These are phyloP conservation scores for Mercenaria mercenaria DNA, from an alignment of 1,140 invertebrate genomes.

Conservation along the genomic window DNA sequence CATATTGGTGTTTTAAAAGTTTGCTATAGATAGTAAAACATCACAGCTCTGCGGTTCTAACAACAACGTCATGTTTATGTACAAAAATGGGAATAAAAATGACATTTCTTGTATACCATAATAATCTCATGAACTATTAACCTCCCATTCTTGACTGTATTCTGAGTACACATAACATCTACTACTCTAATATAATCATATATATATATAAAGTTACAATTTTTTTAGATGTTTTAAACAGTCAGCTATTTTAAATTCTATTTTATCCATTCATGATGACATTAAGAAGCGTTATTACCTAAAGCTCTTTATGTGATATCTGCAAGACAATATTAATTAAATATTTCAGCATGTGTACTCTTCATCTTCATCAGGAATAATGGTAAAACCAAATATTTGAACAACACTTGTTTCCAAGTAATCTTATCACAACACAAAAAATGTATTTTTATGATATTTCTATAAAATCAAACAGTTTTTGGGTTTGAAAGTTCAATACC, in stretches of 20 bases:
- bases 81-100: conserved; percentile 5
- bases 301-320: too few relatives aligned
- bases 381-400: too few relatives aligned
- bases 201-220: neutral
- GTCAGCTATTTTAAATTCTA: too few relatives aligned
- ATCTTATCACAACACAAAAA: neutral
- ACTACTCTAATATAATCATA: neutral
- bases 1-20: too few relatives aligned
- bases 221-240: too few relatives aligned
- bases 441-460: neutral
- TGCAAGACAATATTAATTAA: too few relatives aligned
- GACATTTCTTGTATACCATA: neutral
- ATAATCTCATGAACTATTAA: neutral
- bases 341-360: too few relatives aligned
- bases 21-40: conserved; percentile 2
- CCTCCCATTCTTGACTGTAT: neutral
- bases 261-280: too few relatives aligned
- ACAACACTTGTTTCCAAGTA: too few relatives aligned
- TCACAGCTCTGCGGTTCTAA: neutral
- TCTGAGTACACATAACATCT: neutral
- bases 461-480: neutral
- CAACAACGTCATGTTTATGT: neutral
- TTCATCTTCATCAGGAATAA: too few relatives aligned
- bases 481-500: neutral
- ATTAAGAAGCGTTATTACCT: too few relatives aligned